Base-by-base conservation (phyloP, 2,888 invertebrate species). In the Axea sp. region DNA sequence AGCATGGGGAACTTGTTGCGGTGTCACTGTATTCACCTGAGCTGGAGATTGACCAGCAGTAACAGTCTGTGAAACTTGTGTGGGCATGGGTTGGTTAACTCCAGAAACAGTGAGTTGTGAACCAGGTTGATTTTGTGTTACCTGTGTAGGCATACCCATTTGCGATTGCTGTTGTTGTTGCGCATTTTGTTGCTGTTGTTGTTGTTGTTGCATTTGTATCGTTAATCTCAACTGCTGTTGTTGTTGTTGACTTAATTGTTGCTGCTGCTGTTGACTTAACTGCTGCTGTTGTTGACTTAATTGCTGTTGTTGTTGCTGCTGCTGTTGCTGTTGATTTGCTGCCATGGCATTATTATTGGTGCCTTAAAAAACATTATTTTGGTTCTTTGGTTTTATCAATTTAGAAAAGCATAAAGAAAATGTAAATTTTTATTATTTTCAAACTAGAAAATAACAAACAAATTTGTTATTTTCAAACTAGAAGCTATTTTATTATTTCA, bases 291-390 rank as follows among this genome's bases (percentile, higher is more conserved):
- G 47, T 31, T 47, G 47, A 7, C 14, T 47, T 7, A 47, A 7
- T 9, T 45, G 45, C 3, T 39, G 39, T n/a, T 39, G 39, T 9
- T 53, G 53, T 11, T 60, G 60, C 3, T 59, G 59, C 7, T 64
- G 64, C n/a, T 64, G 62, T n/a, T n/a, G n/a, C n/a, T 88, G 89
- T 64, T 89, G 89, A 26, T 83, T 85, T 2, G 81, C 78, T n/a
- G 82, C 75, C 85, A 86, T 85, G 3, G 84, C 82, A 30, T 83
- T 81, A 51, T 82, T 85, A 1, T 80, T 77, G 15, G 79, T 76
- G 3, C 80, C 80, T 79, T 14, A 37, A 17, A 37, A 17, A n/a
- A n/a, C n/a, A n/a, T n/a, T n/a, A n/a, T n/a, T n/a, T n/a, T n/a
- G n/a, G n/a, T n/a, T n/a, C n/a, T n/a, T n/a, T n/a, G n/a, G n/a